Percentiles rank a stretch among this genome's conserved stretches.
These are phyloP conservation scores for Physeter macrocephalus DNA, from an alignment of 2,113 vertebrate species.

Conservation along the genomic window DNA sequence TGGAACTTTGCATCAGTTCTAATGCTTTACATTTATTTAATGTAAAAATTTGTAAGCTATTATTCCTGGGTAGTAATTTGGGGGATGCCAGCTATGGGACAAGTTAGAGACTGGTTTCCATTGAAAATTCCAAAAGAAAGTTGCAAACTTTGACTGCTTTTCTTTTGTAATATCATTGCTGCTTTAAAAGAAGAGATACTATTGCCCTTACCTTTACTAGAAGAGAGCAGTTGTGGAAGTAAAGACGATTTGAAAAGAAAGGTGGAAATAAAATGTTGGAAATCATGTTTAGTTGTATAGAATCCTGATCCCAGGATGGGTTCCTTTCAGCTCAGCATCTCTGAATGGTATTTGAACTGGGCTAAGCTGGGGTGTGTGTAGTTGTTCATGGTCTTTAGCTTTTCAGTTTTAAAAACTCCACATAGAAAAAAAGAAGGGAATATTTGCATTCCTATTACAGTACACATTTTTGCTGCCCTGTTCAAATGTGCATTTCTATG, in stretches of 20 bases:
- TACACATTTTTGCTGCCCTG: not conserved
- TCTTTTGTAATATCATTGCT: not conserved
- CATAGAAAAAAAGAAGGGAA: not conserved
- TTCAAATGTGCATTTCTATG: constrained; percentile 27
- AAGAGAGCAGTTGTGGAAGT: not conserved
- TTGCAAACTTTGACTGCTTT: constrained; percentile 8
- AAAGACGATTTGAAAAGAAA: not conserved
- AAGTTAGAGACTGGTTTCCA: constrained; percentile 48
- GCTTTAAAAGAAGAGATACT: constrained; percentile 31
- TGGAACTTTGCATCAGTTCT: constrained; percentile 42
- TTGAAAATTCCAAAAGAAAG: constrained; percentile 38
- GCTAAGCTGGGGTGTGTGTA: not conserved
- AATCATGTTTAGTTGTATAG: not conserved
- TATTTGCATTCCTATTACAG: not conserved
- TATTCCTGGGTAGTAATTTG: constrained; percentile 28
- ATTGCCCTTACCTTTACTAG: not conserved
- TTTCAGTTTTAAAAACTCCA: not conserved
- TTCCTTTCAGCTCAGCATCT: not conserved
- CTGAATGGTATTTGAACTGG: not conserved
- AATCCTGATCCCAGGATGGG: not conserved
- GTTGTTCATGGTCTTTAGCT: not conserved
- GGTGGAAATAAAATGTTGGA: not conserved
- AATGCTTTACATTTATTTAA: constrained; percentile 54
- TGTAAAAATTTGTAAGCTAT: constrained; percentile 36
- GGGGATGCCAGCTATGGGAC: not conserved